phyloP scores from a whole-genome alignment of 2,797 vertebrate species.

The Phalanger gymnotis region DNA sequence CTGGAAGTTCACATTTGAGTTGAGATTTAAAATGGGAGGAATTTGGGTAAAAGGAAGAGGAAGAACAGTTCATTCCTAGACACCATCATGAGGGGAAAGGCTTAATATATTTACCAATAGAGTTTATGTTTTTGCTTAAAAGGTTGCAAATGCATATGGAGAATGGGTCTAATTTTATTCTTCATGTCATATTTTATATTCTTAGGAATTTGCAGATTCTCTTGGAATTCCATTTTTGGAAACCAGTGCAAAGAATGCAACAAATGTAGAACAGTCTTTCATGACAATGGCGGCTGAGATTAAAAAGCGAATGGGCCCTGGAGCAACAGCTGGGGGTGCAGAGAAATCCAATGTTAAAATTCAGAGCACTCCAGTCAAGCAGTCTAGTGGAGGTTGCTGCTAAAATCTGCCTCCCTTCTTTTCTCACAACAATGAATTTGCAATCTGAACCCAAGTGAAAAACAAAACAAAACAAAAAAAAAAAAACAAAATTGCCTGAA shows the following conservation, averaged over 20 bases:
- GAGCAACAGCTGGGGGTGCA: conserved; percentile 94
- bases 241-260: conserved; percentile 99
- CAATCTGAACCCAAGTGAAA: conserved; percentile 91
- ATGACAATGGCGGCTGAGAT: conserved; percentile 99
- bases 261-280: conserved; percentile 99
- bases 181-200: conserved; percentile 50
- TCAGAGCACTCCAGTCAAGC: conserved; percentile 97
- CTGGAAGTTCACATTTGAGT: not conserved
- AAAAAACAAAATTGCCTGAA: conserved; percentile 90
- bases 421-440: conserved; percentile 89
- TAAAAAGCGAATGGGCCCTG: conserved; percentile 99
- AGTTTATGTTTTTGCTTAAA: not conserved
- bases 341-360: conserved; percentile 98
- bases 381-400: conserved; percentile 97
- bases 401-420: conserved; percentile 89
- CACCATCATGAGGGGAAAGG: not conserved
- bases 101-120: not conserved
- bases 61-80: not conserved
- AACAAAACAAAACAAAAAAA: conserved; percentile 54
- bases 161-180: not conserved
- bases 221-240: conserved; percentile 99
- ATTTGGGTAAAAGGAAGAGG: not conserved
- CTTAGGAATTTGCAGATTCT: conserved; percentile 98
- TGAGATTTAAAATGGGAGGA: not conserved
- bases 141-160: not conserved